Base-by-base conservation (phyloP, 2,113 vertebrate species). In the Pseudorasbora parva region DNA sequence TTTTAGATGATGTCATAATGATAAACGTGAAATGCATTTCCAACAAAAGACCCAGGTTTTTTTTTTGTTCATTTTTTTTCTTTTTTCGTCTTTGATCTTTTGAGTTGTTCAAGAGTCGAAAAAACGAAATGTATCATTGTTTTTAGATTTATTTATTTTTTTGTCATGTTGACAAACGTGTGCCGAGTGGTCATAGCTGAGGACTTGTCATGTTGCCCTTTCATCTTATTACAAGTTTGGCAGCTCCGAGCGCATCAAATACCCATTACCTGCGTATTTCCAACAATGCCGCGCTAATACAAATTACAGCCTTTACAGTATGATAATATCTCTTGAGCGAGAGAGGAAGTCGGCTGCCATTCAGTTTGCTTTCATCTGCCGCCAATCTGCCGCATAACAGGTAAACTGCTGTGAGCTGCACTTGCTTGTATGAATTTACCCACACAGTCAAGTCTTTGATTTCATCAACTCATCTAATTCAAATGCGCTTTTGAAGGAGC, bases 371-470 rank as follows among this genome's bases (percentile, higher is more conserved):
- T 96, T 96, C 93, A 96, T 95, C 93, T 95, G 88, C 87, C 90
- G 93, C 95, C 96, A 93, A 93, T 96, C 94, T 94, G 87, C 94
- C 90, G 87, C 94, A 95, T 95, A 97, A 96, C 95, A 95, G 95
- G 94, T 97, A 96, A 97, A 97, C 96, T 95, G 96, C 96, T 97
- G 94, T 95, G 95, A 96, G 94, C 91, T 93, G 89, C 92, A 90
- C 93, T 96, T 96, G 95, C 94, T 96, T 97, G 95, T 97, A 97
- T 96, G 97, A 98, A 95, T 96, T 96, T 95, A 95, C 93, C 94
- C 94, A 92, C 95, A 93, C 94, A 91, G 93, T 94, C 91, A 90
- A 91, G 92, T 88, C 94, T 98, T 97, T 98, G 97, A 98, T 97
- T 97, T 95, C 92, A 92, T 94, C 94, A 96, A 94, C 94, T 96